Conservation (phyloP, 2,113 vertebrate species). For the Oophaga pumilio region DNA sequence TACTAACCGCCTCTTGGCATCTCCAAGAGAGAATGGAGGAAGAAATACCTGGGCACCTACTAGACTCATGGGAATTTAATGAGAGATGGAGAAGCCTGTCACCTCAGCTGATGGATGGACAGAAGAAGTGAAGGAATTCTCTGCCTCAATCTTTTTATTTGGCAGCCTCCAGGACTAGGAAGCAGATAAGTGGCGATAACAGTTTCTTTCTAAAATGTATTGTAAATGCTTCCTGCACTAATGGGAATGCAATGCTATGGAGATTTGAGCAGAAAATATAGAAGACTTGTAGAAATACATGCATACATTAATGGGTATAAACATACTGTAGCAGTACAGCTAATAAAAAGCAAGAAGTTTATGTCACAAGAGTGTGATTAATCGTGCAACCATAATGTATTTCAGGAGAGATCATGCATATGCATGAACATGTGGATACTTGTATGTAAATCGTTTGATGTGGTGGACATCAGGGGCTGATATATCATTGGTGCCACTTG, state of each 20-base stretch:
- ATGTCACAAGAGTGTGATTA: background rate
- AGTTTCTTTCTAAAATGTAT: slow-evolving; percentile 28
- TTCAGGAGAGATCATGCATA: no score
- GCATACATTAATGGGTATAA: background rate
- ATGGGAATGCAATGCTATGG: slow-evolving; percentile 10
- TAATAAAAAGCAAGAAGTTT: background rate
- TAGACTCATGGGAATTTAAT: slow-evolving; percentile 50
- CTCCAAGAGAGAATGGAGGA: slow-evolving; percentile 20
- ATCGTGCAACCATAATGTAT: background rate
- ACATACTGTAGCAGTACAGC: background rate
- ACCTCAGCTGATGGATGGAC: slow-evolving; percentile 49
- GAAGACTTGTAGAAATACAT: background rate
- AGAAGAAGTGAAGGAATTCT: slow-evolving; percentile 44
- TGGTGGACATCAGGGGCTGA: no score
- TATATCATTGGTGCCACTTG: no score
- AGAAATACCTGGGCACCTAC: slow-evolving; percentile 31
- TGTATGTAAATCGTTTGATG: no score
- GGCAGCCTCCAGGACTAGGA: slow-evolving; percentile 21
- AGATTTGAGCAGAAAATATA: slow-evolving; percentile 9
- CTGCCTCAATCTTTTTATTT: slow-evolving; percentile 41
- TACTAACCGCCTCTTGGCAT: slow-evolving; percentile 14
- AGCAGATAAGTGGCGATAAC: slow-evolving; percentile 44
- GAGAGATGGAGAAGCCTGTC: slow-evolving; percentile 30
- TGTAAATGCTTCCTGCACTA: slow-evolving; percentile 10
- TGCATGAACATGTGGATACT: no score